Conservation (phyloP, 1,140 invertebrate genomes). For the Hycleus cichorii region DNA sequence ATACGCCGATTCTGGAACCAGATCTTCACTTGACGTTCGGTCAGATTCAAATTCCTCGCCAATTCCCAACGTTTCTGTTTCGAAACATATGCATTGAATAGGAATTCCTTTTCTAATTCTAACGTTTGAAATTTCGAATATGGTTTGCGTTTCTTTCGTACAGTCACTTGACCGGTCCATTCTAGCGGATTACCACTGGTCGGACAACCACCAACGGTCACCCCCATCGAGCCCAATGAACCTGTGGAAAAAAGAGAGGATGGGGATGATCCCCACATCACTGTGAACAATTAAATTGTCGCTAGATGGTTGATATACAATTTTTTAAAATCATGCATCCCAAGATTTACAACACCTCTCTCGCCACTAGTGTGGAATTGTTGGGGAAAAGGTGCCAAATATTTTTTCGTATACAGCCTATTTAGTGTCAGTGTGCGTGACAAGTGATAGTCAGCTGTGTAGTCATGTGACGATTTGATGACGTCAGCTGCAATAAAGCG, state of each 20-base stretch:
- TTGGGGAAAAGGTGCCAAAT: no score
- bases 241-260: slow-evolving; percentile 51
- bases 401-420: not conserved
- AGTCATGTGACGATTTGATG: slow-evolving; percentile 26
- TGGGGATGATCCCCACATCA: slow-evolving; percentile 56
- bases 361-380: no score
- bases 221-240: slow-evolving; percentile 57
- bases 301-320: slow-evolving; percentile 28
- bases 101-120: slow-evolving; percentile 95
- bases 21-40: slow-evolving; percentile 85
- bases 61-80: slow-evolving; percentile 97
- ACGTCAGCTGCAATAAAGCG: slow-evolving; percentile 29
- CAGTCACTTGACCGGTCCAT: slow-evolving; percentile 87
- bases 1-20: slow-evolving; percentile 98
- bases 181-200: slow-evolving; percentile 73
- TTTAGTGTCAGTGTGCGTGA: slow-evolving; percentile 21
- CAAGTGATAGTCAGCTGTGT: slow-evolving; percentile 31
- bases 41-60: slow-evolving; percentile 85
- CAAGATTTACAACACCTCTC: no score
- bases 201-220: slow-evolving; percentile 57
- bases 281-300: slow-evolving; percentile 50
- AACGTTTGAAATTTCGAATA: slow-evolving; percentile 95
- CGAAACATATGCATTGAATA: slow-evolving; percentile 92
- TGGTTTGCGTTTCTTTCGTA: slow-evolving; percentile 94
- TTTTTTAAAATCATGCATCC: no score